Base-by-base conservation (phyloP, 2,113 vertebrate species). In the Climacteris rufus region DNA sequence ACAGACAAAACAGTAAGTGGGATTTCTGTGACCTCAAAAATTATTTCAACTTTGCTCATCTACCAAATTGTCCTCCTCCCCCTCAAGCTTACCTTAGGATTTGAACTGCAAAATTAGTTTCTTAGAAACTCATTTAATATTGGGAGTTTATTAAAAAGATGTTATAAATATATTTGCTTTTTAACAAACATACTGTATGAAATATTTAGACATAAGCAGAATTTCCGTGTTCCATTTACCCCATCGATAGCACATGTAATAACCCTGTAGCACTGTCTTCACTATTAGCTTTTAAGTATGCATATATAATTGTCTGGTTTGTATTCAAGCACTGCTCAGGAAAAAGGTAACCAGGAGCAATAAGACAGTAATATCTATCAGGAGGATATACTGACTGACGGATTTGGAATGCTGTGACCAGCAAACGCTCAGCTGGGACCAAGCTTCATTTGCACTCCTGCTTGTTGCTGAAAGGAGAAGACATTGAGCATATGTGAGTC, bases 401-500 rank as follows among this genome's bases (percentile, higher is more conserved):
- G 89, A 79, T 94, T 93, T 71, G 61, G 94, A 94, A 97, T 93
- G 59, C 87, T 74, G 24, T 65, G 82, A 88, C 82, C 87, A 91
- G 89, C 0, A 15, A 83, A 90, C 22, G 53, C 60, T 84, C 76
- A 94, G 64, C 80, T 82, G 91, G 95, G 75, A 96, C 54, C 30
- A 74, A 64, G 87, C 81, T 94, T 97, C 86, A 95, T 96, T 94
- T 94, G 84, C 77, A 89, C 49, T 64, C 52, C 45, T 89, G 72
- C 93, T 77, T 86, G 72, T 40, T 92, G 85, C 65, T 89, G 54
- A 95, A 89, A 81, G 63, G 33, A 89, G 49, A 93, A 94, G 89
- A 89, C 79, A 94, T 69, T 63, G 92, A 96, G 88, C 87, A 24
- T 80, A 80, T 59, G 64, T 94, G 95, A 97, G 71, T 94, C 91